A percentile compares a stretch with the other conserved stretches of the same genome.
These are phyloP conservation scores for Chrysolina oricalcia DNA, from an alignment of 2,888 invertebrate genomes.

Conservation along the genomic window DNA sequence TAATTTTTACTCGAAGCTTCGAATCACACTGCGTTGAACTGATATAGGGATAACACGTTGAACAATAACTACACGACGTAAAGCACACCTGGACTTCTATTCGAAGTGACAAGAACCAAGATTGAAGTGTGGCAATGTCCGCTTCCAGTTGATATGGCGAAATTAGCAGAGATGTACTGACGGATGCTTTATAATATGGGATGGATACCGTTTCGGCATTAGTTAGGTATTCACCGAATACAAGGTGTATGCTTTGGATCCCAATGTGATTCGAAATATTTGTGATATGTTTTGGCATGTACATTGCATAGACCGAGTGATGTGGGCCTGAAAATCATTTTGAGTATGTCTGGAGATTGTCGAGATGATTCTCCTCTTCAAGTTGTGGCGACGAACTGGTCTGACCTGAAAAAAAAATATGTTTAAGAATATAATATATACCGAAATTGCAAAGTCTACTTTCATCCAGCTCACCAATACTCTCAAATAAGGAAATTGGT, in stretches of 20 bases:
- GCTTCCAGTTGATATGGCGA: slow-evolving; percentile 18
- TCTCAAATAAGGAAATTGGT: no score
- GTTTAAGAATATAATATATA: not conserved
- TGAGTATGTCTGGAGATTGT: slow-evolving; percentile 44
- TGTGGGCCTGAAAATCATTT: slow-evolving; percentile 64
- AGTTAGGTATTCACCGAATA: slow-evolving; percentile 62
- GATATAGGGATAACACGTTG: not conserved
- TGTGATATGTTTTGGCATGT: slow-evolving; percentile 63
- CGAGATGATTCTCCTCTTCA: slow-evolving; percentile 24
- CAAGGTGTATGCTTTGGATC: slow-evolving; percentile 65
- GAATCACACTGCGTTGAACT: not conserved
- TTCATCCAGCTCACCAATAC: not conserved
- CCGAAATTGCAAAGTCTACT: not conserved
- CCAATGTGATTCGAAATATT: slow-evolving; percentile 62
- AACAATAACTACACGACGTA: slow-evolving; percentile 37
- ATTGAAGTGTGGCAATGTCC: not conserved
- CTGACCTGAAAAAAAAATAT: slow-evolving; percentile 29
- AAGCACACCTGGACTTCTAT: slow-evolving; percentile 34
- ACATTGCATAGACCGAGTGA: slow-evolving; percentile 66
- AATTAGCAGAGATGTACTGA: slow-evolving; percentile 27
- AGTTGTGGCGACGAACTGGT: not conserved
- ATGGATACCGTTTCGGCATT: slow-evolving; percentile 50
- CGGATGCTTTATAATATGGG: not conserved
- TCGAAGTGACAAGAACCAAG: not conserved
- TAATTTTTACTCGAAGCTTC: slow-evolving; percentile 26